Base-by-base conservation (phyloP, 2,888 invertebrate species). In the Tortrix viridana region DNA sequence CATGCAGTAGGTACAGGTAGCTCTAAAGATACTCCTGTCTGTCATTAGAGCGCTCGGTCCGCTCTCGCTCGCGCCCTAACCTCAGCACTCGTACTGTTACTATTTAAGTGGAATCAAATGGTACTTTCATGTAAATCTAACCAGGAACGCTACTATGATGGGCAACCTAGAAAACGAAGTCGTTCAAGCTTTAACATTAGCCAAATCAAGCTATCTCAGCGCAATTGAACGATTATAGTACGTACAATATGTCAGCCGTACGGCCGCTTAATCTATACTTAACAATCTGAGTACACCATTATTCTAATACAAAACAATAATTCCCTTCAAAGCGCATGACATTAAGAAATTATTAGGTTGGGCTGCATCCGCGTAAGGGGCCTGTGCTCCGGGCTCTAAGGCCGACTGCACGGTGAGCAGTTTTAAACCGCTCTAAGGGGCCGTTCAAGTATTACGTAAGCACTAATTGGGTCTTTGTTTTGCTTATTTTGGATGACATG, bases 281-380 rank as follows among this genome's bases (percentile, higher is more conserved):
- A 79, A 79, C 77, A 77, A 87, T 89, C 87, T 84, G 78, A 81
- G 80, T 81, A 81, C 80, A 74, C 83, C 80, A 86, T 89, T 89
- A 89, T 89, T 88, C 84, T 86, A 85, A 85, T 81, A 85, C 87
- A 86, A 90, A 91, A 92, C 89, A 91, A 90, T 91, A 90, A 89
- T 90, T 90, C 88, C 85, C 83, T 85, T 85, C 84, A 80, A 77
- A 87, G 85, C 84, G 85, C 88, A 89, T 91, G 91, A 86, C 90
- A 90, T 92, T 89, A 87, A 88, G 90, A 89, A 92, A 92, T 90
- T 90, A 89, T 90, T 89, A 89, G 89, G 89, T 91, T 86, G 88
- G 69, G 80, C 78, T 75, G 83, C 86, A 89, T 90, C 89, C 89
- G 90, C 85, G 88, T 87, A 89, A 87, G 87, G 81, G 56, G 82